These are phyloP conservation scores for Melanotaenia duboulayi DNA, from an alignment of 2,113 vertebrate species.

Conservation along the genomic window DNA sequence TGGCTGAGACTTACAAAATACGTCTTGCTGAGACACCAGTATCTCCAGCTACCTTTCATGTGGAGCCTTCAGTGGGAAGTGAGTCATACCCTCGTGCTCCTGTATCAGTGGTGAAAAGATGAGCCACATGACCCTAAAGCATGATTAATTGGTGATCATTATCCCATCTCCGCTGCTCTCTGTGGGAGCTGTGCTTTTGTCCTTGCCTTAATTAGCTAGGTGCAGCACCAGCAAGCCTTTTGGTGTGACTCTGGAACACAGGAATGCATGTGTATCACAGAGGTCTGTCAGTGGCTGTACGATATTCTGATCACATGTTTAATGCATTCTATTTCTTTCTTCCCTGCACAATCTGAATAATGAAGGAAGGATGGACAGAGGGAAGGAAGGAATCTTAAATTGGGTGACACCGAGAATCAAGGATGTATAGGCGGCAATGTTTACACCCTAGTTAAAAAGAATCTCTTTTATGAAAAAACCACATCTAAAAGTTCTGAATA, in stretches of 20 bases:
- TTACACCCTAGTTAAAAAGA: constrained; percentile 17
- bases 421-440: neutral
- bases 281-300: constrained; percentile 41
- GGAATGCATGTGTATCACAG: constrained; percentile 38
- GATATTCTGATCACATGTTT: constrained; percentile 11
- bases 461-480: constrained; percentile 11
- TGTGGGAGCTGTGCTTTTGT: constrained; percentile 70
- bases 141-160: constrained; percentile 79
- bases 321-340: constrained; percentile 5
- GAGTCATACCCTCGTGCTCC: constrained; percentile 65
- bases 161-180: constrained; percentile 75
- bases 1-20: constrained; percentile 47
- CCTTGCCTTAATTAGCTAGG: constrained; percentile 60
- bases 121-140: constrained; percentile 63
- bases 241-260: constrained; percentile 30
- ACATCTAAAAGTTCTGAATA: constrained; percentile 14
- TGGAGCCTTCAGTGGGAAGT: constrained; percentile 61
- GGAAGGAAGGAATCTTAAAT: constrained; percentile 27
- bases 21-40: constrained; percentile 38
- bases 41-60: constrained; percentile 59
- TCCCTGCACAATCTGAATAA: neutral
- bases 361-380: constrained; percentile 6
- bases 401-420: constrained; percentile 23
- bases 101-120: constrained; percentile 53
- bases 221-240: constrained; percentile 40